These are phyloP conservation scores for Alcedo atthis DNA, from an alignment of 2,797 vertebrate species.

Conservation along the genomic window DNA sequence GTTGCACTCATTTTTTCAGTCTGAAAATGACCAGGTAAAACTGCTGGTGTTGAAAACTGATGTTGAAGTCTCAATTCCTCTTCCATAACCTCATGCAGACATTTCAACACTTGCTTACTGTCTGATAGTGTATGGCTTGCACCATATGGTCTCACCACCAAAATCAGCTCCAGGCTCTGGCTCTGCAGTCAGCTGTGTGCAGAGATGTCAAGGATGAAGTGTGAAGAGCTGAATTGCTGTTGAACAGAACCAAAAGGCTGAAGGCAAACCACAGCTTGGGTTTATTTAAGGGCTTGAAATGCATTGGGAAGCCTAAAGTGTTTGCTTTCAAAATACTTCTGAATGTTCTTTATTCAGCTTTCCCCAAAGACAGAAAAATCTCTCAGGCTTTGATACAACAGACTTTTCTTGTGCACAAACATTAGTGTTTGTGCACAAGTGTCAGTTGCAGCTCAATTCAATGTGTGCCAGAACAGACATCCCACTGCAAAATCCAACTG, in stretches of 20 bases:
- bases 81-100: background rate
- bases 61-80: background rate
- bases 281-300: conserved; percentile 10
- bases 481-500: background rate
- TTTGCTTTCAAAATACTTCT: conserved; percentile 13
- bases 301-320: background rate
- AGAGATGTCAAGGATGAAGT: background rate
- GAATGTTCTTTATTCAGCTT: background rate
- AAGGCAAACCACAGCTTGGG: background rate
- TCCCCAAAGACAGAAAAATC: background rate
- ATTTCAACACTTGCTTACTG: background rate
- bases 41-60: background rate
- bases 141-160: background rate
- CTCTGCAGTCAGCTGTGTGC: background rate
- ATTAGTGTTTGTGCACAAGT: background rate
- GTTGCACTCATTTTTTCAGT: background rate
- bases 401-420: background rate
- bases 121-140: background rate
- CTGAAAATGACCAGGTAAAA: background rate
- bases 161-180: conserved; percentile 10
- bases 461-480: background rate
- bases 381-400: background rate
- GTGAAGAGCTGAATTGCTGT: background rate
- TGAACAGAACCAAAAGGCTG: background rate
- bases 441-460: background rate